Conservation (phyloP, 1,140 invertebrate genomes). For the Lasaia peninsularis region DNA sequence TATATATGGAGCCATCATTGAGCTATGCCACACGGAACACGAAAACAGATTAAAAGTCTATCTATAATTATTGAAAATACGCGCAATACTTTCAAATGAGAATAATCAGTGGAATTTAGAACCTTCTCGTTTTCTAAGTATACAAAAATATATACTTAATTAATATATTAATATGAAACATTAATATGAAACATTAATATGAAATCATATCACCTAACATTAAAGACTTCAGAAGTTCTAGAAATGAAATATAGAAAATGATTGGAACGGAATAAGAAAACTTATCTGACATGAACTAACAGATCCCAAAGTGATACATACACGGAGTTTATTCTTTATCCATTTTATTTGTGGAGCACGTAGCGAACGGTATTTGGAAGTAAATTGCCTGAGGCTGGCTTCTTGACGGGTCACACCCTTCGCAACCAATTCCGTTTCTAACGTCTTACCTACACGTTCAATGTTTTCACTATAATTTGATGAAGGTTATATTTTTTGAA, state of each 20-base stretch:
- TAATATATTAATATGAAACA: too few relatives aligned
- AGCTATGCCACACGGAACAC: too few relatives aligned
- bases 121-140: too few relatives aligned
- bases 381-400: slow-evolving; percentile 67
- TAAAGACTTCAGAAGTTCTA: background rate
- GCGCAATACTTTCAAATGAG: too few relatives aligned
- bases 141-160: too few relatives aligned
- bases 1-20: too few relatives aligned
- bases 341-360: slow-evolving; percentile 68
- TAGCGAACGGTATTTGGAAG: slow-evolving; percentile 69
- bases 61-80: too few relatives aligned
- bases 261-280: background rate
- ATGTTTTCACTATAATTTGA: slow-evolving; percentile 35
- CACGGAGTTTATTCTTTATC: slow-evolving; percentile 51
- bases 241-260: background rate
- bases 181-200: too few relatives aligned
- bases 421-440: slow-evolving; percentile 41
- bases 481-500: slow-evolving; percentile 9
- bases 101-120: too few relatives aligned
- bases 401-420: slow-evolving; percentile 48
- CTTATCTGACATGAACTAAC: slow-evolving; percentile 37
- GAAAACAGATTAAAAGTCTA: too few relatives aligned
- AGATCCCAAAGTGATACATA: slow-evolving; percentile 53
- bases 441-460: slow-evolving; percentile 49
- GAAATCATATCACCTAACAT: too few relatives aligned